Conservation (phyloP, 1,140 invertebrate genomes). For the Drosophila subobscura region DNA sequence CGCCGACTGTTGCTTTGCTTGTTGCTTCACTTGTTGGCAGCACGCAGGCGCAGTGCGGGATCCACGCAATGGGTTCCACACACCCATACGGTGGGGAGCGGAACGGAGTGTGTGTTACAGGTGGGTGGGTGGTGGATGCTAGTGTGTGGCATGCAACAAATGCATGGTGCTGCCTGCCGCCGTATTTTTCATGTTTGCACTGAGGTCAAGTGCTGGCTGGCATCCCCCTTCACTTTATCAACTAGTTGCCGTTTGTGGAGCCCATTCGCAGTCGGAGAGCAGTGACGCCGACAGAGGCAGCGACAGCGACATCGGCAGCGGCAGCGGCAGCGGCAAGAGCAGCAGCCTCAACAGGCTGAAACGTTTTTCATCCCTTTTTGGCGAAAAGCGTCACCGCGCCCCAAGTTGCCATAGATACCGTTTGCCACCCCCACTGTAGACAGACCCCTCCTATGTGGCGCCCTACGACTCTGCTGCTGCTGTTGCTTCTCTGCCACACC, state of each 20-base stretch:
- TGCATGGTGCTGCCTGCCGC: constrained; percentile 20
- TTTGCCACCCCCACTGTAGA: constrained; percentile 5
- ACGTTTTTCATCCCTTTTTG: constrained; percentile 70
- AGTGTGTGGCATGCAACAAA: constrained; percentile 39
- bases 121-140: constrained; percentile 46
- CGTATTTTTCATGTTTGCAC: constrained; percentile 14
- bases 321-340: constrained; percentile 8
- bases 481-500: constrained; percentile 2
- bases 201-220: constrained; percentile 38
- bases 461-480: constrained; percentile 8
- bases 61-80: constrained; percentile 41
- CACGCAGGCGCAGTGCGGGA: constrained; percentile 57
- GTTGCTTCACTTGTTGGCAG: constrained; percentile 77
- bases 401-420: constrained; percentile 71
- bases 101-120: constrained; percentile 55
- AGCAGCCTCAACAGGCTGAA: constrained; percentile 49
- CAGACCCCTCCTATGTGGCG: not conserved
- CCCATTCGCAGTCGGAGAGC: constrained; percentile 30
- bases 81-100: not conserved
- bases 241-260: constrained; percentile 70
- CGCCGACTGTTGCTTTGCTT: constrained; percentile 49
- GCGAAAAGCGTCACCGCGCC: constrained; percentile 62
- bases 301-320: not conserved
- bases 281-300: constrained; percentile 1
- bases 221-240: constrained; percentile 30